Conservation (phyloP, 2,888 invertebrate species). For the Drosophila rubida region DNA sequence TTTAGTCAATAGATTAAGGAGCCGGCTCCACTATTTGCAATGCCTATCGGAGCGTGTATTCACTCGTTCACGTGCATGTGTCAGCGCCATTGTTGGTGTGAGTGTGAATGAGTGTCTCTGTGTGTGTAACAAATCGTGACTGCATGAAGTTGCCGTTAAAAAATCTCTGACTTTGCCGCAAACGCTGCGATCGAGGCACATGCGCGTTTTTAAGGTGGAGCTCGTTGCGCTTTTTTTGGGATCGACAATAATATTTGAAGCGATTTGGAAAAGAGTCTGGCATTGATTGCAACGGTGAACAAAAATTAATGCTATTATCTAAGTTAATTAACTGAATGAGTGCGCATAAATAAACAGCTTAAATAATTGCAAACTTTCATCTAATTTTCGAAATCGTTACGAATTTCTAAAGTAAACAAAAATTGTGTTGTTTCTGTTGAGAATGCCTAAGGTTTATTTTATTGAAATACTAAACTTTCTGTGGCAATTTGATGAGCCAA, state of each 20-base stretch:
- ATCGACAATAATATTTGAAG: slow-evolving; percentile 35
- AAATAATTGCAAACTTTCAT: no score
- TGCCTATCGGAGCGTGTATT: slow-evolving; percentile 28
- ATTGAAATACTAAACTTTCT: no score
- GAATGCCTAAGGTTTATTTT: no score
- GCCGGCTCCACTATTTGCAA: slow-evolving; percentile 47
- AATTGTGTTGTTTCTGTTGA: no score
- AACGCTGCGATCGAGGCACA: slow-evolving; percentile 49
- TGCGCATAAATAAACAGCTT: not conserved
- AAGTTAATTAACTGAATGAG: not conserved
- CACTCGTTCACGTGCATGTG: slow-evolving; percentile 14
- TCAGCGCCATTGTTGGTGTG: not conserved
- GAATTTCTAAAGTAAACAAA: no score
- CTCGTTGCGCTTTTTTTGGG: slow-evolving; percentile 42
- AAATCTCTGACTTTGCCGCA: slow-evolving; percentile 57
- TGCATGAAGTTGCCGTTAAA: slow-evolving; percentile 75
- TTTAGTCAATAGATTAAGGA: slow-evolving; percentile 78
- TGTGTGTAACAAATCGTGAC: slow-evolving; percentile 71
- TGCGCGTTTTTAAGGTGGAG: slow-evolving; percentile 74
- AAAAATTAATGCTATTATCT: slow-evolving; percentile 13
- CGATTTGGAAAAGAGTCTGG: slow-evolving; percentile 8
- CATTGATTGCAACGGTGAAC: slow-evolving; percentile 7
- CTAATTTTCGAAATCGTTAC: no score
- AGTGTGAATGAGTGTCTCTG: slow-evolving; percentile 29
- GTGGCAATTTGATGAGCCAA: no score